Percentiles rank a stretch among this genome's conserved stretches.
Conservation (phyloP, 37 sponge, comb jelly and placozoan species). For the Aphrocallistes beatrix region DNA sequence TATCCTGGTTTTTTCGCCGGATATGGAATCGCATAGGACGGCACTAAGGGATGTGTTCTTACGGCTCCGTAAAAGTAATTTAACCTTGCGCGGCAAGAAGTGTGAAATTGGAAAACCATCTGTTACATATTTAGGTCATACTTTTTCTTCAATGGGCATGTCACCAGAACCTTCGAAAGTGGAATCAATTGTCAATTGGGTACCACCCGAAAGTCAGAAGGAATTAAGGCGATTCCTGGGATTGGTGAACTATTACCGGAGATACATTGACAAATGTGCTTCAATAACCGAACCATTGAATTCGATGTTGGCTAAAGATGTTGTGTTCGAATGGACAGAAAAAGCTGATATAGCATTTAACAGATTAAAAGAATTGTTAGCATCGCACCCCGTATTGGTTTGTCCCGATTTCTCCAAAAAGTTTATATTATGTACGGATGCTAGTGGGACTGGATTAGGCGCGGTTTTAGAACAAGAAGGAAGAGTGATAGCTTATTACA, state of each 20-base stretch:
- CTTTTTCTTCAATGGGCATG: not conserved
- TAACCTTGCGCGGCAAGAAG: constrained; percentile 5
- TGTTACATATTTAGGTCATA: not conserved
- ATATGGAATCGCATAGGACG: not conserved
- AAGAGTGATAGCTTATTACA: not conserved
- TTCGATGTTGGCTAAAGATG: not conserved
- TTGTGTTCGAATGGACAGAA: not conserved
- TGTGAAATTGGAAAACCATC: not conserved
- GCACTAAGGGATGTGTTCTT: not conserved
- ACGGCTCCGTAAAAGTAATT: not conserved
- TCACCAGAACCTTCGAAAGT: not conserved
- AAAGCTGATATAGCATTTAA: not conserved
- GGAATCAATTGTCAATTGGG: not conserved
- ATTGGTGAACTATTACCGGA: no score
- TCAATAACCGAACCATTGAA: not conserved
- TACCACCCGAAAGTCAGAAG: not conserved
- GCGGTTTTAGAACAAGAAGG: constrained; percentile 20
- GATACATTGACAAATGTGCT: not conserved
- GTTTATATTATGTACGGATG: constrained; percentile 23
- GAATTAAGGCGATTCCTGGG: no score
- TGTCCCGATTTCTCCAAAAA: constrained; percentile 24
- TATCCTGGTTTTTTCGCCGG: not conserved
- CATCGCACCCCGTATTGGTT: constrained; percentile 22
- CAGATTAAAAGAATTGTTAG: no score
- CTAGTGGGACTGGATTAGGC: constrained; percentile 23